A percentile compares a stretch with the other conserved stretches of the same genome.
phyloP scores from a whole-genome alignment of 2,888 invertebrate species.

The Meta bourneti region DNA sequence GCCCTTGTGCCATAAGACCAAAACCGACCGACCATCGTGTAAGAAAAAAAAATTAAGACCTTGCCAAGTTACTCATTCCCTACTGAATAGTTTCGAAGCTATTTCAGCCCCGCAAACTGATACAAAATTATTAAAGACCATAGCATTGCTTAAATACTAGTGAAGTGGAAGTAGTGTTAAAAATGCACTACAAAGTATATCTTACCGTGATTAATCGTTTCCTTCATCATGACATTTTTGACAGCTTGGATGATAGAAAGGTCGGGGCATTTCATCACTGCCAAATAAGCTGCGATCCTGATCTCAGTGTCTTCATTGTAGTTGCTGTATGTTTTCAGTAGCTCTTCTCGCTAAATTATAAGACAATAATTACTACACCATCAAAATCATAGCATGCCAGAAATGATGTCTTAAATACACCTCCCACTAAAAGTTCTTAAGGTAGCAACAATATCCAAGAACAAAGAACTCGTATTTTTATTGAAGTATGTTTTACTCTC shows the following conservation, averaged over 20 bases:
- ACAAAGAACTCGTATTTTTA: not conserved
- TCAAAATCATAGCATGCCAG: too few relatives aligned
- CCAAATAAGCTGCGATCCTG: constrained; percentile 78
- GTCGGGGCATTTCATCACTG: constrained; percentile 86
- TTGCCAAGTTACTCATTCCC: too few relatives aligned
- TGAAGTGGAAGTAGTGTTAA: not conserved
- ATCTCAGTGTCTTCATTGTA: constrained; percentile 78
- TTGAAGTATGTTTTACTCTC: not conserved
- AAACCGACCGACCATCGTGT: too few relatives aligned
- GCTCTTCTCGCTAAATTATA: constrained; percentile 63
- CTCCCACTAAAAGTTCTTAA: not conserved
- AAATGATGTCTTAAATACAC: not conserved
- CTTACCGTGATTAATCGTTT: constrained; percentile 93
- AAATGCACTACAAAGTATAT: not conserved
- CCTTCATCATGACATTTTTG: constrained; percentile 86
- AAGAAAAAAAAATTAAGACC: too few relatives aligned
- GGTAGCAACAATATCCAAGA: not conserved
- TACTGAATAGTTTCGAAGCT: too few relatives aligned
- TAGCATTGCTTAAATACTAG: not conserved
- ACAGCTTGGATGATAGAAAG: constrained; percentile 88
- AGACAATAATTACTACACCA: not conserved
- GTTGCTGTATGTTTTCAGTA: constrained; percentile 63
- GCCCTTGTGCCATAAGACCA: too few relatives aligned
- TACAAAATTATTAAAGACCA: too few relatives aligned
- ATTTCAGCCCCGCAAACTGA: too few relatives aligned